A percentile compares a stretch with the other conserved stretches of the same genome.
Evolutionary conservation across 2,113 vertebrate genomes (phyloP).

Genomic region (Pteropus alecto): DNA sequence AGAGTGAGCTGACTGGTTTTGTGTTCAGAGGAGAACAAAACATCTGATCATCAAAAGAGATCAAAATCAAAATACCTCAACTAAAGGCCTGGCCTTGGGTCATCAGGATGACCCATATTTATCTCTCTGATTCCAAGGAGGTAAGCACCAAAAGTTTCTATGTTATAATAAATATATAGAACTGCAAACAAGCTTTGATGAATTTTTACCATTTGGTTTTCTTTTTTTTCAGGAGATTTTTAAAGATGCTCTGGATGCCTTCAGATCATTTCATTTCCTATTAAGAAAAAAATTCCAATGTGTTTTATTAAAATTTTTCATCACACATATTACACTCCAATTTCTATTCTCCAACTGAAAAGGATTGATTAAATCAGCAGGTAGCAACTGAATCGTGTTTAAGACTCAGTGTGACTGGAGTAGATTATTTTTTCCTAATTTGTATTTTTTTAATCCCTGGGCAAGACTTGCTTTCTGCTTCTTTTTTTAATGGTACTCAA

Average conservation of each 20-base stretch:
- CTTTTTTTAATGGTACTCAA: constrained; percentile 59
- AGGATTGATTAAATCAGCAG: constrained; percentile 87
- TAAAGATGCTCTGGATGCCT: constrained; percentile 54
- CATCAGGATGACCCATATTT: background rate
- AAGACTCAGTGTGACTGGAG: constrained; percentile 82
- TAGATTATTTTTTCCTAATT: constrained; percentile 77
- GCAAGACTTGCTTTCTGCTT: constrained; percentile 69
- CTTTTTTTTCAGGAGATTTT: constrained; percentile 40
- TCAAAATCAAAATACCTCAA: background rate
- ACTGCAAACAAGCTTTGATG: constrained; percentile 11
- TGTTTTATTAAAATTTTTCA: constrained; percentile 86
- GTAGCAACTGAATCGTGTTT: constrained; percentile 81
- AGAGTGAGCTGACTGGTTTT: background rate
- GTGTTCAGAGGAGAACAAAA: constrained; percentile 4
- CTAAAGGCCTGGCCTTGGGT: background rate
- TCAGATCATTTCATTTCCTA: constrained; percentile 72
- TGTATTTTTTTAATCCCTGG: background rate
- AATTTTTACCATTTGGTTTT: constrained; percentile 40
- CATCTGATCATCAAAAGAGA: background rate
- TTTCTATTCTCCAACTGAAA: constrained; percentile 79
- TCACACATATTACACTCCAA: constrained; percentile 78
- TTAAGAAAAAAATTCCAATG: constrained; percentile 75
- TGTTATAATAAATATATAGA: background rate
- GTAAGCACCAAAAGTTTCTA: background rate
- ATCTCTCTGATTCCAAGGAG: background rate